Evolutionary conservation across 2,797 vertebrate genomes (phyloP).

Genomic region (Alexandromys oeconomus): DNA sequence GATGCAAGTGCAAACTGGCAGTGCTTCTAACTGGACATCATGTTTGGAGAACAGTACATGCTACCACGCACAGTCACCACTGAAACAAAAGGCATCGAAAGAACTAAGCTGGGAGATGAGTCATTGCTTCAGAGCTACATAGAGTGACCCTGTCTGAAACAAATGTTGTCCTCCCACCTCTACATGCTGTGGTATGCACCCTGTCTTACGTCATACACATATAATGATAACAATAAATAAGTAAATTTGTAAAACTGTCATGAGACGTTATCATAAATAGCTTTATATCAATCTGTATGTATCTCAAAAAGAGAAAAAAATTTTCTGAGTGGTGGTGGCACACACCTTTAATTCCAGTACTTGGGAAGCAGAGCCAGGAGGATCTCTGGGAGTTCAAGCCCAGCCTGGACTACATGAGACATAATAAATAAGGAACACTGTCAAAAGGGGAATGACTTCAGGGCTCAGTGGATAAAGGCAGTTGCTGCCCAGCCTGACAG

Average conservation of each 20-base stretch:
- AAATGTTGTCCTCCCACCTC: background rate
- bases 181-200: background rate
- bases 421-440: background rate
- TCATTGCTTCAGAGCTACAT: background rate
- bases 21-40: accelerated
- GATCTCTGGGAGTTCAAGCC: background rate
- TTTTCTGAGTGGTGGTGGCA: background rate
- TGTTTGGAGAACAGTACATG: accelerated
- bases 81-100: accelerated
- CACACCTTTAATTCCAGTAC: background rate
- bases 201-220: background rate
- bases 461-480: background rate
- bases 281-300: background rate
- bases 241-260: background rate
- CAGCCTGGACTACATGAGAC: background rate
- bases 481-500: background rate
- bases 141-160: background rate
- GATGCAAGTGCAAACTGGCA: accelerated
- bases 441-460: background rate
- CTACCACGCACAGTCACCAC: background rate
- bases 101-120: background rate
- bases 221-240: background rate
- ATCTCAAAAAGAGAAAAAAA: background rate
- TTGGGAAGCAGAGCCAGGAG: background rate
- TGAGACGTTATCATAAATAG: background rate